A percentile compares a stretch with the other conserved stretches of the same genome.
Conservation (phyloP, 2,113 vertebrate species). For the Sterna hirundo region DNA sequence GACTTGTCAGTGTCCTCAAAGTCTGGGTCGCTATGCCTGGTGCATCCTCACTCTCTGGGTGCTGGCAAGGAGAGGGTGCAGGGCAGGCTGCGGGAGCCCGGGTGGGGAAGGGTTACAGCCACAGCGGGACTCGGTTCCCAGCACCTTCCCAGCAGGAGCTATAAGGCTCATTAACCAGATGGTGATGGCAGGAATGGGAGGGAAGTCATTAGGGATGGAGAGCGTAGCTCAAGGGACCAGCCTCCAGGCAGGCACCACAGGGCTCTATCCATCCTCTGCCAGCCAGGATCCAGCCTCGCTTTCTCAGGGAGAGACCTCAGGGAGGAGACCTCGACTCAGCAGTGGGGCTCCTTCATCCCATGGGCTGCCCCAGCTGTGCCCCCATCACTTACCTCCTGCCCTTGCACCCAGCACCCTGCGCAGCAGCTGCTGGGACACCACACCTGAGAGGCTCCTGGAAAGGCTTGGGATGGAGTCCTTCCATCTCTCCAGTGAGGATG, state of each 20-base stretch:
- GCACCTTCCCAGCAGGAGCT: not conserved
- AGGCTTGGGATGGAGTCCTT: not conserved
- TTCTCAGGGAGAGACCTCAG: not conserved
- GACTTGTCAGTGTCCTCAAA: not conserved
- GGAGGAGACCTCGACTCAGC: not conserved
- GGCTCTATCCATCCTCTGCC: not conserved
- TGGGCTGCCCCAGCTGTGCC: not conserved
- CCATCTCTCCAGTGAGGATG: accelerated
- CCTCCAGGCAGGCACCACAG: accelerated
- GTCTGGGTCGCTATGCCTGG: not conserved
- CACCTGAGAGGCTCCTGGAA: not conserved
- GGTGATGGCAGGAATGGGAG: not conserved
- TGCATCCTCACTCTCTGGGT: not conserved
- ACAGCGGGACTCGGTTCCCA: not conserved
- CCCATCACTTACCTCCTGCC: not conserved
- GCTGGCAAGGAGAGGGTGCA: not conserved
- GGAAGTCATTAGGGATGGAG: not conserved
- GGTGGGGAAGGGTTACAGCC: not conserved
- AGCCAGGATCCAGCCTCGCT: accelerated
- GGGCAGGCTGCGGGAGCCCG: accelerated
- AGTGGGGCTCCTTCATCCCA: not conserved
- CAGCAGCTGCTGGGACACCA: not conserved
- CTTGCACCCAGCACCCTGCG: not conserved
- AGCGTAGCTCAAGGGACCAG: not conserved
- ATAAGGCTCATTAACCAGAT: not conserved